Evolutionary conservation across 2,113 vertebrate species (phyloP).

Genomic region (Syngnathoides biaculeatus): DNA sequence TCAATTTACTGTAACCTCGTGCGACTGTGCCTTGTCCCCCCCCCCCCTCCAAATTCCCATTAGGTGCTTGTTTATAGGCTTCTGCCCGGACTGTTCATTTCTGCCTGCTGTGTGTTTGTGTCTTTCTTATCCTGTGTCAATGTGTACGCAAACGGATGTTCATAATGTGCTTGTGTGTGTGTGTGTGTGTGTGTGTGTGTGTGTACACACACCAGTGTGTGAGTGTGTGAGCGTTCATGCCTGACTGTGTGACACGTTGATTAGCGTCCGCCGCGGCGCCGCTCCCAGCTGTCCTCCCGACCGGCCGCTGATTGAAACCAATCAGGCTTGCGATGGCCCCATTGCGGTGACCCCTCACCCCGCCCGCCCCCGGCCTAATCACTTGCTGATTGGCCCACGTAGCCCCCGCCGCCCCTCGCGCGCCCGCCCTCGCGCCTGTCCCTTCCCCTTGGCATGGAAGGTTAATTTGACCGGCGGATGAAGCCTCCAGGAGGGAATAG

Average conservation of each 20-base stretch:
- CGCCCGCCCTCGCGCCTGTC: not conserved
- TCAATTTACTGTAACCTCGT: conserved; percentile 49
- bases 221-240: conserved; percentile 65
- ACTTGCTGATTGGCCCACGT: conserved; percentile 74
- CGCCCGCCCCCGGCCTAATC: conserved; percentile 70
- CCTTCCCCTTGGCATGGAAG: conserved; percentile 68
- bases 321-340: conserved; percentile 74
- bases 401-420: conserved; percentile 25
- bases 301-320: conserved; percentile 73
- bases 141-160: conserved; percentile 52
- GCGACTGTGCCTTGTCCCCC: conserved; percentile 17
- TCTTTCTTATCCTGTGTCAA: conserved; percentile 32
- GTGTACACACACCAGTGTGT: no score
- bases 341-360: conserved; percentile 73
- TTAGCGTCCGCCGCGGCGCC: conserved; percentile 66
- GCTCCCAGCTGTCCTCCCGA: conserved; percentile 73
- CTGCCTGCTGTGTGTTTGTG: conserved; percentile 58
- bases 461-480: conserved; percentile 75
- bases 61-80: conserved; percentile 59
- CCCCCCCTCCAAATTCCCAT: conserved; percentile 14
- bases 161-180: conserved; percentile 45
- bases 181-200: conserved; percentile 33
- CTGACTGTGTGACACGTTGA: conserved; percentile 70
- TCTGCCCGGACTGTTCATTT: conserved; percentile 63
- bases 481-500: conserved; percentile 73